phyloP scores from a whole-genome alignment of 1,140 invertebrate species.

The Aphidius gifuensis region DNA sequence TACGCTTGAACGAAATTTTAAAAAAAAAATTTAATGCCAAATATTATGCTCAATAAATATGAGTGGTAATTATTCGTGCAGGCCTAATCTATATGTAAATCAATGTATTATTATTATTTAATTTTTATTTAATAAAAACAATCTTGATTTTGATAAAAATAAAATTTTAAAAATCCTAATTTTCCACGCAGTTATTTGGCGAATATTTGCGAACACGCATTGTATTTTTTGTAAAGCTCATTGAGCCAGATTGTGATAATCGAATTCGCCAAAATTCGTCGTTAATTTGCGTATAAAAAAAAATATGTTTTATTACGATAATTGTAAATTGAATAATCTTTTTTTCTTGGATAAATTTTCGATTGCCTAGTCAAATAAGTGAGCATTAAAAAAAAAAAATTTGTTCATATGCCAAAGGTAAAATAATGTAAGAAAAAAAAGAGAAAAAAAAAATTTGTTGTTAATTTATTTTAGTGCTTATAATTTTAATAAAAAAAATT shows the following conservation, averaged over 20 bases:
- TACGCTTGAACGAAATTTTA: slow-evolving; percentile 7
- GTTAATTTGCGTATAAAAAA: slow-evolving; percentile 24
- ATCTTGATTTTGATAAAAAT: not conserved
- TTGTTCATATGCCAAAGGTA: too few species aligned
- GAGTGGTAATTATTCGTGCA: not conserved
- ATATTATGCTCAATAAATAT: not conserved
- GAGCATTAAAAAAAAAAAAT: too few species aligned
- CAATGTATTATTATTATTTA: too few species aligned
- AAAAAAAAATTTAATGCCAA: slow-evolving; percentile 3
- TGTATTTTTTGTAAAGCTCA: slow-evolving; percentile 55
- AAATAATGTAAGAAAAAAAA: not conserved
- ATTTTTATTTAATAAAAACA: too few species aligned
- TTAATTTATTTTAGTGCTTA: not conserved
- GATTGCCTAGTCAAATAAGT: too few species aligned
- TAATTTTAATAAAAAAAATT: slow-evolving; percentile 5
- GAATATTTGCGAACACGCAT: slow-evolving; percentile 45
- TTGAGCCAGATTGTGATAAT: slow-evolving; percentile 54
- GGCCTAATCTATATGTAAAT: not conserved
- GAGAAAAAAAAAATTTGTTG: slow-evolving; percentile 1
- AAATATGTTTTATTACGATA: not conserved
- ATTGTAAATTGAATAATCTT: slow-evolving; percentile 3
- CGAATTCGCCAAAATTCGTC: slow-evolving; percentile 43
- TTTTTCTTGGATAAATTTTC: not conserved
- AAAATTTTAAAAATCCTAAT: not conserved
- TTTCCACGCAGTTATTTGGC: too few species aligned